Base-by-base conservation (phyloP, 2,888 invertebrate species). In the Rhamnusium bicolor region DNA sequence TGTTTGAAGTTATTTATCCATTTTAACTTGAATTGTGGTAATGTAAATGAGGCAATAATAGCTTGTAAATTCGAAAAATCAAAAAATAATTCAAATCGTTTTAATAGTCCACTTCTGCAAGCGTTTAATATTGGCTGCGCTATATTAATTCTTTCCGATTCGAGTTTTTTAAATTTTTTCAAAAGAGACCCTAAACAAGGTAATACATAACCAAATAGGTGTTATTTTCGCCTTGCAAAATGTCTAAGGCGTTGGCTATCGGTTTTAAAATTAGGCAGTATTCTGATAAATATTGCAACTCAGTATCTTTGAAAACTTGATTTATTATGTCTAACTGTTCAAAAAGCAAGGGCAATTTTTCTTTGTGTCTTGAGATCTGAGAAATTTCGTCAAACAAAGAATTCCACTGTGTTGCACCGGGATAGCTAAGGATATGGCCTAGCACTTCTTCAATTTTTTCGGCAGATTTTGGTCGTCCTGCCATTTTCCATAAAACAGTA, bases 371-470 rank as follows among this genome's bases (percentile, higher is more conserved):
- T 49, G 73, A 27, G 63, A 70, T 75, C 69, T 73, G 75, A 3
- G 71, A 62, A n/a, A 77, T 27, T 12, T 67, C 24, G 56, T 77
- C 73, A 58, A 65, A 74, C 10, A 65, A 62, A n/a, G 75, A 77
- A 68, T 79, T 75, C 77, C 74, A 74, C 6, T 75, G 46, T 32
- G 77, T 79, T 60, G 29, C 62, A 10, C 72, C 75, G 16, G 77
- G 77, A n/a, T 24, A 24, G 24, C 24, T 24, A 24, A 24, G 24
- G 24, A 69, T 71, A 49, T 77, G 76, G 12, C 73, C 73, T 40
- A 76, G 65, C 12, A 56, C 24, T 19, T 69, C 19, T 47, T 75
- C 14, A 12, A 75, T 75, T 16, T 76, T 74, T 74, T 79, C 79
- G n/a, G 73, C 71, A 14, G 70, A 49, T 51, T 78, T 78, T 49